Evolutionary conservation across 2,113 vertebrate genomes (phyloP), one percentile per base, ranked within the genome.

Genomic region (Nibea albiflora): DNA sequence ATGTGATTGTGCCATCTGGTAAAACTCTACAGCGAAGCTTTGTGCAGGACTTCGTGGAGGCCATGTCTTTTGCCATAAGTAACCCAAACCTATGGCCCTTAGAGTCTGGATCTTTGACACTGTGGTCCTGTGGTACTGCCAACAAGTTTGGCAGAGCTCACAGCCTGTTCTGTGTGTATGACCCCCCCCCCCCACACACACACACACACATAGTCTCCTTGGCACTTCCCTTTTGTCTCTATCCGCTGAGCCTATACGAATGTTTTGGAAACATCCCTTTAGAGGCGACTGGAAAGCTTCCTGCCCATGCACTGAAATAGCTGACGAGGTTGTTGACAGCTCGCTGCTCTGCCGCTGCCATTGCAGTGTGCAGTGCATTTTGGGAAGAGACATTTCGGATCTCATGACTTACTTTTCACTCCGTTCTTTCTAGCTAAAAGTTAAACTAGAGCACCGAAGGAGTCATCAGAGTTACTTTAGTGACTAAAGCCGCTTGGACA

Each of bases 211-310:
- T 60, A 62, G 46, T 46, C 76, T 83, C 42, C 76, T 69, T 89
- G 80, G 72, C 81, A 83, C 83, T 83, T 83, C 53, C 35, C 80
- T 63, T 88, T 85, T 63, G 77, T 90, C 62, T 88, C 24, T 53
- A 56, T 69, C 6, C 87, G 28, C 80, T 66, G 47, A 88, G 78
- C 58, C 81, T 64, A 61, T 73, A 80, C 46, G 61, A 85, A 39
- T 83, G 81, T 91, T 92, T 89, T 75, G 84, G 85, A 91, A 90
- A 91, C 86, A 87, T 82, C 85, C 54, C 73, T 81, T 86, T 57
- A 76, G 73, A 61, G 78, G 85, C 6, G 64, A 70, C 80, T 88
- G 85, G 79, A 89, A 89, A 78, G 82, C 81, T 84, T 91, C 88
- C 85, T 85, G 87, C 50, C 26, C 72, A 26, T 50, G 22, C 78